A percentile compares a stretch with the other conserved stretches of the same genome.
These are phyloP conservation scores for Epirrhoe alternata DNA, from an alignment of 2,888 invertebrate species.

Conservation along the genomic window DNA sequence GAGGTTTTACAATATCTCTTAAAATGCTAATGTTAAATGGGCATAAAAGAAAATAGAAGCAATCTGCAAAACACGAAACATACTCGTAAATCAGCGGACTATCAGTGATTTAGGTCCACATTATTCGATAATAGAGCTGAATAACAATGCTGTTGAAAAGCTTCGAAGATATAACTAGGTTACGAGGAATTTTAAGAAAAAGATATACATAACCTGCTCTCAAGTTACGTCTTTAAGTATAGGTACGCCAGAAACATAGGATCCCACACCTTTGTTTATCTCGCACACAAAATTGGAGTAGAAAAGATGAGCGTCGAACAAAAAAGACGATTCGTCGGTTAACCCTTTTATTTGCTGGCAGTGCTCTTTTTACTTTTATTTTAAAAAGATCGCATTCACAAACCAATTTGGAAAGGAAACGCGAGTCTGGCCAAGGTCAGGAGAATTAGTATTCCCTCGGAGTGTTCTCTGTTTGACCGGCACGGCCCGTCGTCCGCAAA, in stretches of 20 bases:
- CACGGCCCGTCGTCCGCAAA: slow-evolving; percentile 72
- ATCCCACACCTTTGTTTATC: slow-evolving; percentile 44
- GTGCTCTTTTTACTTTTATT: slow-evolving; percentile 81
- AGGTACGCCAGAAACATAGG: slow-evolving; percentile 50
- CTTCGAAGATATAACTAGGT: slow-evolving; percentile 3
- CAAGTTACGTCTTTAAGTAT: slow-evolving; percentile 3
- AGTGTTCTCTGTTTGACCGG: slow-evolving; percentile 77
- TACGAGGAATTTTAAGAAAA: slow-evolving; percentile 17
- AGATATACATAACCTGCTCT: slow-evolving; percentile 19
- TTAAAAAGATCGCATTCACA: slow-evolving; percentile 83
- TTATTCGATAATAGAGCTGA: slow-evolving; percentile 28
- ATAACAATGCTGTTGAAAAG: slow-evolving; percentile 19
- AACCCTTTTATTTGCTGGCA: slow-evolving; percentile 79
- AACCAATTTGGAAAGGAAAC: slow-evolving; percentile 85
- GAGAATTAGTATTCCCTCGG: slow-evolving; percentile 81
- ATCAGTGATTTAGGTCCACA: slow-evolving; percentile 28
- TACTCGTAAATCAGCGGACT: slow-evolving; percentile 21
- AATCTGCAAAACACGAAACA: slow-evolving; percentile 25
- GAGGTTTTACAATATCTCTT: slow-evolving; percentile 1
- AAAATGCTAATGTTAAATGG: slow-evolving; percentile 5
- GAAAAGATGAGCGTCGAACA: slow-evolving; percentile 69
- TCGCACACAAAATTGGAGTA: slow-evolving; percentile 63
- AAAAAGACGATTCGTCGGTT: slow-evolving; percentile 74
- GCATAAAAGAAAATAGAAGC: slow-evolving; percentile 21
- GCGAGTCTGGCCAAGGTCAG: slow-evolving; percentile 82